These are phyloP conservation scores for Sceloporus tristichus DNA, from an alignment of 2,113 vertebrate species.

Conservation along the genomic window DNA sequence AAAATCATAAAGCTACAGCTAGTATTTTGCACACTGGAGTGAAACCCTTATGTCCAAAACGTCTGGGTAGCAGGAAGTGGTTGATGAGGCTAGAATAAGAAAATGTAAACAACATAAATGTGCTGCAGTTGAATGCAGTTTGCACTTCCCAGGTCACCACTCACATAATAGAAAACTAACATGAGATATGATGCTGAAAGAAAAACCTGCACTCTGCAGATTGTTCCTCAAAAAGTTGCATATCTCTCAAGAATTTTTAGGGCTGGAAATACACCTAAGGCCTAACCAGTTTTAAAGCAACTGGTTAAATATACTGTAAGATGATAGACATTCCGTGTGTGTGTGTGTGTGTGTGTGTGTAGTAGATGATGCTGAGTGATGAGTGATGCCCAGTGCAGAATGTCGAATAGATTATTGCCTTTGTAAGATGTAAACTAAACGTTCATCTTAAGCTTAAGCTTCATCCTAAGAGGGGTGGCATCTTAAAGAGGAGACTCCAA, in stretches of 20 bases:
- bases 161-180: not conserved
- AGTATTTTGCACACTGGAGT: not conserved
- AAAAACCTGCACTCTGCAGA: not conserved
- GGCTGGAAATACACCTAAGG: not conserved
- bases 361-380: no score
- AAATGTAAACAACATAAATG: not conserved
- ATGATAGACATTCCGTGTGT: not conserved
- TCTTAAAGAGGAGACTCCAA: no score
- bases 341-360: not conserved
- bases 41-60: not conserved
- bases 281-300: not conserved
- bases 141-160: not conserved
- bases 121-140: not conserved
- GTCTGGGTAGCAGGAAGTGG: not conserved
- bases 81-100: not conserved
- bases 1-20: not conserved
- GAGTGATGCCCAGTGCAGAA: no score
- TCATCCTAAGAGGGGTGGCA: no score
- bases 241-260: not conserved
- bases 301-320: not conserved
- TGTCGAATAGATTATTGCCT: no score
- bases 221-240: no score
- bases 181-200: not conserved
- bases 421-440: no score
- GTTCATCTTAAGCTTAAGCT: no score